Base-by-base conservation (phyloP, 2,888 invertebrate genomes). In the Chaetogeoica ovagalla region DNA sequence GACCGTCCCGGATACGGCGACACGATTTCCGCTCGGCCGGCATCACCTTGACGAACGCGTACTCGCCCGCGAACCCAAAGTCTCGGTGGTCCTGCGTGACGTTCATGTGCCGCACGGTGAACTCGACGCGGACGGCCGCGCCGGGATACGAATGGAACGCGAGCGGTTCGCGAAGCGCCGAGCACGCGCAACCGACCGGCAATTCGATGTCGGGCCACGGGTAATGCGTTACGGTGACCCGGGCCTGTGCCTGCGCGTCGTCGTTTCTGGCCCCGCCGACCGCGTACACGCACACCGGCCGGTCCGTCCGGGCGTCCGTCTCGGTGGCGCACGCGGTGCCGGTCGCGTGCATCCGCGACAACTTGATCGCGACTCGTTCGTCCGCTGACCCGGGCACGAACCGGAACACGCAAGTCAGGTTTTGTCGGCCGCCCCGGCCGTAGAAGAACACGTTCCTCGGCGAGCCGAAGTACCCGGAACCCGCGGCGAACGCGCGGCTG, bases 381-480 rank as follows among this genome's bases (percentile, higher is more conserved):
- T 77, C 68, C 17, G 69, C 48, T 1, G 57, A 57, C 83, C 89
- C 90, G 0, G 91, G 91, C 87, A 92, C 92, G 85, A 94, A 94
- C 85, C 92, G 90, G 84, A 93, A 90, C 82, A 91, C 89, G 86
- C 94, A 94, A 82, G 90, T 91, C 77, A 94, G 87, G 85, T 93
- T 92, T 85, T 90, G 89, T 30, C 92, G 90, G 1, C 94, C 94
- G 19, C 94, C 94, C 84, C 94, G 89, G 2, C 94, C 94, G 85
- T 92, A 94, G 85, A 93, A 90, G 87, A 94, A 94, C 76, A 94
- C 93, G 84, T 93, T 93, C 84, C 91, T 89, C 11, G 94, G 93
- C 48, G 93, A 93, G 85, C 91, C 90, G 85, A 94, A 92, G 60
- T 30, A 52, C 23, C 74, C 72, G 23, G 68, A 68, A 13, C 81